These are phyloP conservation scores for Amiota minor DNA, from an alignment of 2,888 invertebrate genomes.

Conservation along the genomic window DNA sequence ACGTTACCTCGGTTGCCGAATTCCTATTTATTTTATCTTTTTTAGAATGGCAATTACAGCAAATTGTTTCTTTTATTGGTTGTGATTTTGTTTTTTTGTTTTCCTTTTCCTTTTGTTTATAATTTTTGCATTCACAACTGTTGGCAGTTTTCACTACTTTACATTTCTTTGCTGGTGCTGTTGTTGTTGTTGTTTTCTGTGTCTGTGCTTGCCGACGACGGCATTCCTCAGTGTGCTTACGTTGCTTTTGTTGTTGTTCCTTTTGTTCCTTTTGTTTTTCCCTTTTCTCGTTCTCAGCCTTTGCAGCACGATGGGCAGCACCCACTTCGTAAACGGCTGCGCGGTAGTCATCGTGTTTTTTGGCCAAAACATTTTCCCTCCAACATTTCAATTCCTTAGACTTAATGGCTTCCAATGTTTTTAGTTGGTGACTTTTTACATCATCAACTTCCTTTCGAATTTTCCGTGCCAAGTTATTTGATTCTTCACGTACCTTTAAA, in stretches of 20 bases:
- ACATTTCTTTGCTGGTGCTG: too few species aligned
- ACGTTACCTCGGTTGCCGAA: too few species aligned
- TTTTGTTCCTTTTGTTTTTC: slow-evolving; percentile 43
- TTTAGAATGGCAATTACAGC: background rate
- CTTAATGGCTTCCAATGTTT: slow-evolving; percentile 74
- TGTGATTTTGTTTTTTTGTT: background rate
- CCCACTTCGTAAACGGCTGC: slow-evolving; percentile 67
- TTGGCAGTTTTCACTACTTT: too few species aligned
- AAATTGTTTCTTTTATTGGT: background rate
- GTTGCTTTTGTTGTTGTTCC: slow-evolving; percentile 42
- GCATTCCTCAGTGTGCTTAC: background rate
- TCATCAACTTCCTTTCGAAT: slow-evolving; percentile 75
- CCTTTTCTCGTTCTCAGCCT: slow-evolving; percentile 53
- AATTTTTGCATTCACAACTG: too few species aligned
- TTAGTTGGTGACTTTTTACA: slow-evolving; percentile 75
- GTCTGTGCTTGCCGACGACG: background rate
- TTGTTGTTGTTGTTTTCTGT: background rate
- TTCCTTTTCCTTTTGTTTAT: too few species aligned
- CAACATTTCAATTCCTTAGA: slow-evolving; percentile 75
- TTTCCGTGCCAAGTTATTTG: slow-evolving; percentile 77
- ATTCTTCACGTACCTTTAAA: slow-evolving; percentile 77
- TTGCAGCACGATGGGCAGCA: slow-evolving; percentile 66
- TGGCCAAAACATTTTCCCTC: slow-evolving; percentile 73
- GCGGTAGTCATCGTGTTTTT: slow-evolving; percentile 71
- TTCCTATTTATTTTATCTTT: too few species aligned